Conservation (phyloP, 2,797 vertebrate genomes). For the Lates japonicus region DNA sequence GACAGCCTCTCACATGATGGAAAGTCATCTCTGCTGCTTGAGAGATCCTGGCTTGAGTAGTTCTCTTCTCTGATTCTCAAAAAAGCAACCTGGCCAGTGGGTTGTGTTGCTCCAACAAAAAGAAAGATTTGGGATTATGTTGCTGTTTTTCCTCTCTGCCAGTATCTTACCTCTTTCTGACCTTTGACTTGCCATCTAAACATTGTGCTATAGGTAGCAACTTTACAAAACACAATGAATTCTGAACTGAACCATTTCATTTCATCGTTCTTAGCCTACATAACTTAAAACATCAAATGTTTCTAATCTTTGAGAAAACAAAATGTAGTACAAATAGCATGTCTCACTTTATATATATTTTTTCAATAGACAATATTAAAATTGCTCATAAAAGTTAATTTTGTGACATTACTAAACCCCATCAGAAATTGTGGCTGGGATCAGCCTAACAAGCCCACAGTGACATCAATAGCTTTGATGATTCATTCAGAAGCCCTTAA, state of each 20-base stretch:
- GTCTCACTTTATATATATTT: slow-evolving; percentile 4
- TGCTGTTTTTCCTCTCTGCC: slow-evolving; percentile 44
- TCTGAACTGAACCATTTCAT: slow-evolving; percentile 8
- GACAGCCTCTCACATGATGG: slow-evolving; percentile 66
- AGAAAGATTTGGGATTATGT: slow-evolving; percentile 47
- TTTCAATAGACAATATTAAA: slow-evolving; percentile 16
- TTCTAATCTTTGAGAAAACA: slow-evolving; percentile 14
- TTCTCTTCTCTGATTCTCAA: slow-evolving; percentile 49
- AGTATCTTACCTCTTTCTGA: slow-evolving; percentile 34
- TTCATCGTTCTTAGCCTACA: not conserved
- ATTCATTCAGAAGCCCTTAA: slow-evolving; percentile 80
- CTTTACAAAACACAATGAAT: slow-evolving; percentile 9
- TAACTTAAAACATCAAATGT: not conserved
- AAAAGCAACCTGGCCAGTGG: slow-evolving; percentile 42
- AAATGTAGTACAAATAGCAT: slow-evolving; percentile 34
- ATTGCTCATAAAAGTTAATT: slow-evolving; percentile 39
- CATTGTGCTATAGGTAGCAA: not conserved
- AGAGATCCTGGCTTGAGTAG: slow-evolving; percentile 75
- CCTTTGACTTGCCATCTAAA: slow-evolving; percentile 18
- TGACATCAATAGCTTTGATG: slow-evolving; percentile 79
- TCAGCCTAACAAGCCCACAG: slow-evolving; percentile 72
- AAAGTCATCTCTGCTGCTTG: slow-evolving; percentile 77
- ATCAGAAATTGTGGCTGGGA: slow-evolving; percentile 74
- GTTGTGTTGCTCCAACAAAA: slow-evolving; percentile 52
- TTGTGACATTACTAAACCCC: slow-evolving; percentile 52